Evolutionary conservation across 1,140 invertebrate genomes (phyloP).

Genomic region (Drosophila grimshawi): DNA sequence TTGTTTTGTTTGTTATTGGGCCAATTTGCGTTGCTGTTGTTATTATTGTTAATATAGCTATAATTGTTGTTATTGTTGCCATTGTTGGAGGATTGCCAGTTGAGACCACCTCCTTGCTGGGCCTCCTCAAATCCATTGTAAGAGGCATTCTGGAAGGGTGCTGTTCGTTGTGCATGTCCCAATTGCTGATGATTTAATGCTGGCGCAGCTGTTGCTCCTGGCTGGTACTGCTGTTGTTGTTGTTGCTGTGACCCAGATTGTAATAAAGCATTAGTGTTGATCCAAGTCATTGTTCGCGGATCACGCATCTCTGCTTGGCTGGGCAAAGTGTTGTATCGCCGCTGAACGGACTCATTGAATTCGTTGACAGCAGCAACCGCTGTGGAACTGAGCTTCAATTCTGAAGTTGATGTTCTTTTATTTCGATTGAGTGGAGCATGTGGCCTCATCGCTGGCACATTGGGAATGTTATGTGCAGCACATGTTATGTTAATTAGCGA

Average conservation of each 20-base stretch:
- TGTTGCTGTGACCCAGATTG: background rate
- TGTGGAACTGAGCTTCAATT: background rate
- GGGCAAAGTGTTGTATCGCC: background rate
- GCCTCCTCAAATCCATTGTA: background rate
- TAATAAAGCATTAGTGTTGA: background rate
- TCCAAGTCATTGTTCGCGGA: constrained; percentile 19
- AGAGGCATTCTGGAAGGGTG: background rate
- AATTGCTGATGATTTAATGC: background rate
- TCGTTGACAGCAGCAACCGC: background rate
- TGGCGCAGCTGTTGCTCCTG: background rate
- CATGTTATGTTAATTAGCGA: background rate
- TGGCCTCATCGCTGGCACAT: background rate
- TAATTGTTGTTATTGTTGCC: background rate
- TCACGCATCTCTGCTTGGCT: constrained; percentile 6
- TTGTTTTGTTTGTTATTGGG: background rate
- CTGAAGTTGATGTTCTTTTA: background rate
- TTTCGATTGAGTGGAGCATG: background rate
- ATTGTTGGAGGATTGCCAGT: constrained; percentile 17
- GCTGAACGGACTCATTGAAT: background rate
- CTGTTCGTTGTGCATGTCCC: background rate
- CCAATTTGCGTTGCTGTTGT: constrained; percentile 2
- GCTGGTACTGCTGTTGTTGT: background rate
- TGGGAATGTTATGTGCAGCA: background rate
- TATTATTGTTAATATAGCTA: background rate
- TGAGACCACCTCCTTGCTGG: background rate